Base-by-base conservation (phyloP, 1,140 invertebrate genomes). In the Potamilus streckersoni region DNA sequence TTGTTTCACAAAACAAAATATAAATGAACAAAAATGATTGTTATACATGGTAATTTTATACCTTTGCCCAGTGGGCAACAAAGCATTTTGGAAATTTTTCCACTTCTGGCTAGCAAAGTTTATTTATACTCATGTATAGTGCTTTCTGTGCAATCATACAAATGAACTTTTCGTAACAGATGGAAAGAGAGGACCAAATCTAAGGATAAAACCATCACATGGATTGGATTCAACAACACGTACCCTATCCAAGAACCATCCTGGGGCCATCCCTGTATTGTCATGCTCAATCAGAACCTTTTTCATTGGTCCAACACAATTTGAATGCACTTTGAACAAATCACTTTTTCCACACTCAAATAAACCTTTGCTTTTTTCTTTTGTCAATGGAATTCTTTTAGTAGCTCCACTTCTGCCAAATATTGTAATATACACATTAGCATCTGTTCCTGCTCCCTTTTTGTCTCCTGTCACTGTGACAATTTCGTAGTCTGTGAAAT, bases 201-300 rank as follows among this genome's bases (percentile, higher is more conserved):
- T 27, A 79, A 23, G 49, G 38, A 57, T 61, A 71, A 13, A 60
- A 17, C 38, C 61, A 19, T 8, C 60, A 20, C 19, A 19, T 17
- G 11, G 17, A 59, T 65, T 19, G 14, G 65, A 2, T 66, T 31
- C 17, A 60, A 38, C 12, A 20, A n/a, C 17, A 75, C 85, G 80
- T 71, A 89, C 87, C 80, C 88, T 85, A 68, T 90, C 89, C n/a
- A 91, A 68, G 76, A 82, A 90, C 89, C 90, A 91, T 16, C 89
- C 89, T n/a, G 90, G 77, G 3, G 74, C 84, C 19, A 86, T 68
- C 27, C 90, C 90, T n/a, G 84, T 87, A 69, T 90, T 90, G 79
- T 91, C 90, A 79, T 91, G 90, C 66, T 90, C 87, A 27, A 91
- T 84, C 63, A 84, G 77, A 2, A 91, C 77, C 80, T 90, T 90